Percentiles rank a stretch among this genome's conserved stretches.
These are phyloP conservation scores for Balanococcus diminutus DNA, from an alignment of 2,888 invertebrate genomes.

Conservation along the genomic window DNA sequence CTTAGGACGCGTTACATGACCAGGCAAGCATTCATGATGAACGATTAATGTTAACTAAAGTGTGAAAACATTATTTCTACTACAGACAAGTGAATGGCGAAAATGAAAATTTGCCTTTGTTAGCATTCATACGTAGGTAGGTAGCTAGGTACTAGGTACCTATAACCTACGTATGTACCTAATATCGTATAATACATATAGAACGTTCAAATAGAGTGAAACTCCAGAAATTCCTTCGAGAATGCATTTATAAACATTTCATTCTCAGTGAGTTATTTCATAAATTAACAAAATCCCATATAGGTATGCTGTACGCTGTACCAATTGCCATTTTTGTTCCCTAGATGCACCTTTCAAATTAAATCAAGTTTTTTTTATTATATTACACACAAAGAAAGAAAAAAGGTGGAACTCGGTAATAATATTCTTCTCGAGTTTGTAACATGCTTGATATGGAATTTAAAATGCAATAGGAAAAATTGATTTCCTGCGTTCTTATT, in stretches of 20 bases:
- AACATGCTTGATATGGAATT: no score
- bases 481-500: no score
- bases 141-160: no score
- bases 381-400: not conserved
- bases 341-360: not conserved
- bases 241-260: not conserved
- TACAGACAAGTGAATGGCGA: not conserved
- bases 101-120: not conserved
- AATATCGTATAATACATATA: not conserved
- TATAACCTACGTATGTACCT: not conserved
- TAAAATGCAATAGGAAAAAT: no score
- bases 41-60: constrained; percentile 3
- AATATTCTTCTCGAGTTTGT: no score
- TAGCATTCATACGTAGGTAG: not conserved
- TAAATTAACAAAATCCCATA: constrained; percentile 26
- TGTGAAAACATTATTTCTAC: constrained; percentile 23
- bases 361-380: not conserved
- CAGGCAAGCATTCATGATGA: constrained; percentile 3
- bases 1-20: not conserved
- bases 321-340: not conserved
- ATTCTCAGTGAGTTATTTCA: not conserved
- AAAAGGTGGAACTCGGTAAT: not conserved
- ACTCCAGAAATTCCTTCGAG: not conserved
- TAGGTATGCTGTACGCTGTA: no score
- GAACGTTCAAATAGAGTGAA: not conserved